Evolutionary conservation across 2,113 vertebrate genomes (phyloP).

Genomic region (Saguinus imperator): DNA sequence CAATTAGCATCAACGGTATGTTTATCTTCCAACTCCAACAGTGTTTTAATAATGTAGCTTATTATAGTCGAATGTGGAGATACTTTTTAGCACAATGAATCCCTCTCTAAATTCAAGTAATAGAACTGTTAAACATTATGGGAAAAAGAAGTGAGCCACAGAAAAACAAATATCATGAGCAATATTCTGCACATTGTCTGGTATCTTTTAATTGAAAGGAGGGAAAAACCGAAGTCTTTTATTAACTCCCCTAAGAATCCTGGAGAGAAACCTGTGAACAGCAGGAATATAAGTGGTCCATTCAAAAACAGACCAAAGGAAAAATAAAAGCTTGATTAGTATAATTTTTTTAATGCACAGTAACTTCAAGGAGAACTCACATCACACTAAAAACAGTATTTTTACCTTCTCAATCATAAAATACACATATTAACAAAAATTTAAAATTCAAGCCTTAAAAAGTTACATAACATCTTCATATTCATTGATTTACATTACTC

Average conservation of each 20-base stretch:
- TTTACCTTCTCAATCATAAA: conserved; percentile 7
- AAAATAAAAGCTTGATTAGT: background rate
- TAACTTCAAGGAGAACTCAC: background rate
- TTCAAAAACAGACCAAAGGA: background rate
- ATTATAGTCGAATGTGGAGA: background rate
- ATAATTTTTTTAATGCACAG: background rate
- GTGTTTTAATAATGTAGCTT: background rate
- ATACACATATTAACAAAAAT: background rate
- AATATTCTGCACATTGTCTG: background rate
- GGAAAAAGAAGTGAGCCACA: background rate
- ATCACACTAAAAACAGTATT: background rate
- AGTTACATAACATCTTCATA: background rate
- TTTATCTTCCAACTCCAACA: background rate
- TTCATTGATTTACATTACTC: background rate
- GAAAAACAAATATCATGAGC: background rate
- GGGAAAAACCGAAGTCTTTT: background rate
- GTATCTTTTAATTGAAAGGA: background rate
- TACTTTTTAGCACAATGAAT: background rate
- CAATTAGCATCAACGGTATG: background rate
- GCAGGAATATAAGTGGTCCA: background rate
- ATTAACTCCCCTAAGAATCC: background rate
- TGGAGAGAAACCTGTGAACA: background rate
- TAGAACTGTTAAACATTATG: background rate
- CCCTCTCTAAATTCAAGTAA: background rate
- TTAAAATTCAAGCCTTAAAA: background rate